Conservation (phyloP, 2,113 vertebrate genomes). For the Nestor notabilis region DNA sequence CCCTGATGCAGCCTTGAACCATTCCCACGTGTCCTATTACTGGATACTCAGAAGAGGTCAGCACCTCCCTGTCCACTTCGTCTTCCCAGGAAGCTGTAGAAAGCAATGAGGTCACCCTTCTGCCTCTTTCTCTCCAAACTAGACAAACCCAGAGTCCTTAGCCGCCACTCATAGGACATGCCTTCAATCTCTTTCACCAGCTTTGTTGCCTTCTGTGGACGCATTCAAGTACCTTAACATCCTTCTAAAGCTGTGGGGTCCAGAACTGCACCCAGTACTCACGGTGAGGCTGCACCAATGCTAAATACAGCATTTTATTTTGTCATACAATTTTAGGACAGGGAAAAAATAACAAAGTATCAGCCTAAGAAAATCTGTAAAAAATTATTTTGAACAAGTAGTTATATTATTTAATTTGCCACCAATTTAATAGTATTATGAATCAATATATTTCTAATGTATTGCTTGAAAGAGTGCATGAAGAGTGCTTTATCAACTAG, state of each 20-base stretch:
- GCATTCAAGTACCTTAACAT: background rate
- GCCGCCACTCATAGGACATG: background rate
- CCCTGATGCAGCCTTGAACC: background rate
- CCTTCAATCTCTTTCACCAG: background rate
- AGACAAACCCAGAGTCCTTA: background rate
- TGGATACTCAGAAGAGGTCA: accelerated
- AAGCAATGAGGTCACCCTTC: background rate
- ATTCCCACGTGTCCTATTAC: accelerated
- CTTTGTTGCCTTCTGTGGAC: background rate
- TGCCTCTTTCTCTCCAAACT: background rate
- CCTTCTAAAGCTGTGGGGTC: too few relatives aligned
- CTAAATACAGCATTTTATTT: background rate
- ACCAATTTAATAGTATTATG: background rate
- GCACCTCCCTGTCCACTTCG: background rate
- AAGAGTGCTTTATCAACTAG: background rate
- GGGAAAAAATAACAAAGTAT: background rate
- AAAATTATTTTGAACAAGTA: background rate
- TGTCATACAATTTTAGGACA: background rate
- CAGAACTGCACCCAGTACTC: background rate
- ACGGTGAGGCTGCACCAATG: background rate
- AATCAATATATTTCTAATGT: background rate
- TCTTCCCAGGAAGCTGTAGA: background rate
- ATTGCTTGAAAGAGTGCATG: background rate
- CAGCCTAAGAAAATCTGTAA: background rate
- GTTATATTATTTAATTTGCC: background rate